A percentile compares a stretch with the other conserved stretches of the same genome.
phyloP scores from a whole-genome alignment of 2,797 vertebrate genomes.

The Enteromius viviparus region DNA sequence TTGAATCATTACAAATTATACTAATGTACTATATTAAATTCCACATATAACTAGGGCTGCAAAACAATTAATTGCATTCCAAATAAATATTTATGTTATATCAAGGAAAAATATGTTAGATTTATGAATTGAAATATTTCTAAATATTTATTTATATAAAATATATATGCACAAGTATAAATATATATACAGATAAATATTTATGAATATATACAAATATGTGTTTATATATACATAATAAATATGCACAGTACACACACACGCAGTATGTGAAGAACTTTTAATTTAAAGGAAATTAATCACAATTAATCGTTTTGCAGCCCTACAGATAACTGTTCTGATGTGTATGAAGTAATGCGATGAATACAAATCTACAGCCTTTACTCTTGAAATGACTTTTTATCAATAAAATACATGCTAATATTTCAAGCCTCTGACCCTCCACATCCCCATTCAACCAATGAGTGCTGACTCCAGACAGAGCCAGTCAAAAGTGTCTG shows the following conservation, averaged over 20 bases:
- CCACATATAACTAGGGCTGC: background rate
- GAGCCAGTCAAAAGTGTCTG: background rate
- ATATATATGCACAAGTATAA: background rate
- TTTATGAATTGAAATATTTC: background rate
- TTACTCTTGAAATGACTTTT: background rate
- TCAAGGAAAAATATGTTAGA: background rate
- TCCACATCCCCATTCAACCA: conserved; percentile 9
- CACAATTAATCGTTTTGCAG: background rate
- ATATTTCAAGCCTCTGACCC: background rate
- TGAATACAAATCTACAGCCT: background rate
- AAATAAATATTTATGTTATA: background rate
- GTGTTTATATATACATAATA: background rate
- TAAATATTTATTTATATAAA: too few relatives aligned
- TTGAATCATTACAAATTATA: background rate
- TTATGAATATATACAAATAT: background rate
- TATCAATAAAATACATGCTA: background rate
- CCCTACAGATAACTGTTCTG: background rate
- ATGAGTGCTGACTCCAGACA: background rate
- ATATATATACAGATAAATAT: background rate
- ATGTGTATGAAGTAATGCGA: background rate
- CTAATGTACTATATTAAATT: background rate
- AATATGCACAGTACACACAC: background rate
- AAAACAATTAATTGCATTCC: background rate
- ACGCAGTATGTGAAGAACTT: background rate
- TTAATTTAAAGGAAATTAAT: background rate